Base-by-base conservation (phyloP, 2,888 invertebrate species). In the Athalia circularis region DNA sequence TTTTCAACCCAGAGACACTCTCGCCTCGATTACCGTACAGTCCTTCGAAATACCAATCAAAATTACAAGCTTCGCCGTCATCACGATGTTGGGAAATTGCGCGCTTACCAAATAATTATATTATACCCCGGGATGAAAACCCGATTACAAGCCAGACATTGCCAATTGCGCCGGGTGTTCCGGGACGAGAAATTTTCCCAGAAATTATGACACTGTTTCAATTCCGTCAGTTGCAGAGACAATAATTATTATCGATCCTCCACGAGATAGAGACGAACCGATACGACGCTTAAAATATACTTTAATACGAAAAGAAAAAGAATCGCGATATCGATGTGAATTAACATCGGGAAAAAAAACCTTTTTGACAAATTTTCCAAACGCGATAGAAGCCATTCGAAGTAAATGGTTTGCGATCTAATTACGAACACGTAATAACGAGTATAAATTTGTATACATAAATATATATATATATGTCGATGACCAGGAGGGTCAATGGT, bases 111-210 rank as follows among this genome's bases (percentile, higher is more conserved):
- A 82, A 84, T 88, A 87, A 89, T 82, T 82, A 84, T 81, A 85
- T 89, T 87, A 87, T n/a, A 29, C 29, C 85, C 83, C 83, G 83
- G 84, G 84, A 86, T 84, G 85, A 81, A 85, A 87, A 89, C 84
- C 84, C 86, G 87, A 88, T 89, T 88, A 87, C 86, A 85, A 84
- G 82, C 86, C 85, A 86, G 87, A 87, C 87, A 86, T 86, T 86
- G 85, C 83, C 86, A 87, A 88, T 87, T 85, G 84, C 62, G 48
- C 83, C 80, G 79, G 75, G 47, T 79, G 74, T 82, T 84, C 82
- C 77, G 80, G 79, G 61, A 81, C 57, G 54, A 45, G 15, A 65
- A 43, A 77, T 65, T 77, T 77, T 47, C 47, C 47, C 48, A 48
- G 62, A 29, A 29, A 29, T 29, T 29, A 29, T 29, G 29, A 29